These are phyloP conservation scores for Lindbergichthys nudifrons DNA, from an alignment of 2,797 vertebrate species.

Conservation along the genomic window DNA sequence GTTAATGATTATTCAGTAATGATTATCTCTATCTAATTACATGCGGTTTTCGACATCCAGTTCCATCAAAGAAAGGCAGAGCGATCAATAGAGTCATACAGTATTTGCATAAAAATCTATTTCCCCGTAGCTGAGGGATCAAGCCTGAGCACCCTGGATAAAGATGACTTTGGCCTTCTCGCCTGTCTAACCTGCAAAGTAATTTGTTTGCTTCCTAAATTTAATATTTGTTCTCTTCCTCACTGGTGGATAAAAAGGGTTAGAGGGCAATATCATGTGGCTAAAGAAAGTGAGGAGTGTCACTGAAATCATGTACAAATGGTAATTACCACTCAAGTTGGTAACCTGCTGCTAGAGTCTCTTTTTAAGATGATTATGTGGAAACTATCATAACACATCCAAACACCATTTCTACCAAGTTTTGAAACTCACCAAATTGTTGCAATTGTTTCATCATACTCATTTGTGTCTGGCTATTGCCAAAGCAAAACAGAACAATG, in stretches of 20 bases:
- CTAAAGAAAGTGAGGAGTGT: slow-evolving; percentile 46
- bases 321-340: slow-evolving; percentile 67
- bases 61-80: slow-evolving; percentile 74
- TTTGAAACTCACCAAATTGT: slow-evolving; percentile 22
- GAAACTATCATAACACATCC: slow-evolving; percentile 31
- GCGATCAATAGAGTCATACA: slow-evolving; percentile 77
- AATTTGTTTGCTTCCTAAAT: slow-evolving; percentile 72
- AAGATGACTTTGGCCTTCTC: slow-evolving; percentile 71
- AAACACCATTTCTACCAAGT: slow-evolving; percentile 9
- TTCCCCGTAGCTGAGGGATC: slow-evolving; percentile 73
- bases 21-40: slow-evolving; percentile 84
- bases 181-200: slow-evolving; percentile 71
- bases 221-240: slow-evolving; percentile 68
- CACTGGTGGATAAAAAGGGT: slow-evolving; percentile 54
- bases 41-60: slow-evolving; percentile 72
- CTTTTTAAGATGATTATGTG: slow-evolving; percentile 64
- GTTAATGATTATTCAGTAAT: slow-evolving; percentile 78
- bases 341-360: slow-evolving; percentile 44
- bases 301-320: slow-evolving; percentile 48
- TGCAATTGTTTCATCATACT: slow-evolving; percentile 15
- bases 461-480: slow-evolving; percentile 31
- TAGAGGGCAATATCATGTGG: slow-evolving; percentile 59
- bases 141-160: slow-evolving; percentile 76
- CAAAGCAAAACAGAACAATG: slow-evolving; percentile 44
- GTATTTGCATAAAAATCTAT: slow-evolving; percentile 89